Evolutionary conservation across 2,888 invertebrate genomes (phyloP).

Genomic region (Drosophila nigritarsus): DNA sequence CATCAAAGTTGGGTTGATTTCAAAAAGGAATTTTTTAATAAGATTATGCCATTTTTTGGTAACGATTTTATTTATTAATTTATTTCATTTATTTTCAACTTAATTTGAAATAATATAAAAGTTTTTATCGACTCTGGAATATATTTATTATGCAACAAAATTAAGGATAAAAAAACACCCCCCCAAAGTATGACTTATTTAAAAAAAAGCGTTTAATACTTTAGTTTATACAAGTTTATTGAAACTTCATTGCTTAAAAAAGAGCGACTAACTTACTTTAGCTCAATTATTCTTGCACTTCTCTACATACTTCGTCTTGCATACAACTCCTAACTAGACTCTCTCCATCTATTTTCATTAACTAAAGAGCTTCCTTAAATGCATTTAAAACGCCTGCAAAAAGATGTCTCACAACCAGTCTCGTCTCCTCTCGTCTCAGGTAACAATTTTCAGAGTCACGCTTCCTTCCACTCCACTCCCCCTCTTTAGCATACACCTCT

Average conservation of each 20-base stretch:
- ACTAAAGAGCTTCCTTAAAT: constrained; percentile 18
- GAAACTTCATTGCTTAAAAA: background rate
- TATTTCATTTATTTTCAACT: no score
- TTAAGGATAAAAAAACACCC: no score
- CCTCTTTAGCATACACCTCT: constrained; percentile 2
- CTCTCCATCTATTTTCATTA: constrained; percentile 9
- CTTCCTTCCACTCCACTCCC: background rate
- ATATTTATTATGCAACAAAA: no score
- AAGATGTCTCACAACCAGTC: constrained; percentile 11
- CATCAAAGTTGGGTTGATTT: background rate
- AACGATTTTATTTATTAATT: no score
- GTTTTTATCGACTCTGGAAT: background rate
- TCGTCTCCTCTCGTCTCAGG: constrained; percentile 11
- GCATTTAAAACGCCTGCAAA: constrained; percentile 23
- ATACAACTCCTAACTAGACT: background rate
- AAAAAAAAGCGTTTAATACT: background rate
- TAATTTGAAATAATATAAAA: no score
- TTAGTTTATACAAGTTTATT: background rate
- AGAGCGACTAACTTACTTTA: fast-evolving
- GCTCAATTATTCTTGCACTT: background rate
- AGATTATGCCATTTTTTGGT: background rate
- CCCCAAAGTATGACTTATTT: background rate
- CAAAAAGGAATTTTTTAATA: fast-evolving
- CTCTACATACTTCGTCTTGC: no score
- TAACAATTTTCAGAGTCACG: constrained; percentile 8